Conservation (phyloP, 2,888 invertebrate genomes). For the Tupiocoris notatus region DNA sequence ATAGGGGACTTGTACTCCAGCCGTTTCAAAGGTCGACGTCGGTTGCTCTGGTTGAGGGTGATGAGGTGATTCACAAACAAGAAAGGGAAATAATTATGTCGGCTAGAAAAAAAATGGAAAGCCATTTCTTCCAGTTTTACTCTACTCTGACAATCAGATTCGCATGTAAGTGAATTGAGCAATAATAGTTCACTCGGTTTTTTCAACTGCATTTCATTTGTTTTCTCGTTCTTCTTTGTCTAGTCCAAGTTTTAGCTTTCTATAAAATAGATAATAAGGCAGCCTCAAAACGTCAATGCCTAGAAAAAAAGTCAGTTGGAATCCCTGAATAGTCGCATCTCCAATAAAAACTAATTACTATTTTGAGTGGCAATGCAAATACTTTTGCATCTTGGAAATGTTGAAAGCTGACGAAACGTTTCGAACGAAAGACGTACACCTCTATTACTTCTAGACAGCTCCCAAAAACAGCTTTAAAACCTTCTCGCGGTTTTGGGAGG, state of each 20-base stretch:
- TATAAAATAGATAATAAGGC: too few species aligned
- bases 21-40: background rate
- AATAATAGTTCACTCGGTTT: too few species aligned
- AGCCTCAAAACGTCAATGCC: too few species aligned
- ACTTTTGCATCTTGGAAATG: background rate
- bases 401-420: background rate
- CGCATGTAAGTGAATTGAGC: too few species aligned
- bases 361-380: background rate
- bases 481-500: constrained; percentile 2
- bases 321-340: background rate
- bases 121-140: too few species aligned
- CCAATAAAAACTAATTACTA: background rate
- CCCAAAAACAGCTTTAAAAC: background rate
- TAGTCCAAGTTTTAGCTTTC: too few species aligned
- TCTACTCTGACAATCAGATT: too few species aligned
- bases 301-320: background rate
- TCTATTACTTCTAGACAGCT: background rate
- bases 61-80: background rate
- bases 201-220: too few species aligned
- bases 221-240: too few species aligned
- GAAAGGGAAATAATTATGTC: too few species aligned
- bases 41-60: background rate
- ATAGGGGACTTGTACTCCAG: background rate
- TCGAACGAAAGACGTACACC: background rate
- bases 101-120: too few species aligned